These are phyloP conservation scores for Cotesia chilonis DNA, from an alignment of 1,140 invertebrate species.

Conservation along the genomic window DNA sequence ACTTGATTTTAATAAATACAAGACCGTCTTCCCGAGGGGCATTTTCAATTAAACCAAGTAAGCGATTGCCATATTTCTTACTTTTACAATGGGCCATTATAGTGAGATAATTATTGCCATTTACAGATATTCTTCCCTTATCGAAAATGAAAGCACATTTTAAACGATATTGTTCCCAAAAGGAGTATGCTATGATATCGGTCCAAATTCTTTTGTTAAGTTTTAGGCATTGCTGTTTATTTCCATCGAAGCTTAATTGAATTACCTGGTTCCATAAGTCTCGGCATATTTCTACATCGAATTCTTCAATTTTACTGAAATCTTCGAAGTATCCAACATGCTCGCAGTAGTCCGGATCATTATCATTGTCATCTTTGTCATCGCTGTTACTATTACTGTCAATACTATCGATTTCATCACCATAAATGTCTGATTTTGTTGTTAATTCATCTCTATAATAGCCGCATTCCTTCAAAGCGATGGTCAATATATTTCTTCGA, in stretches of 20 bases:
- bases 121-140: not conserved
- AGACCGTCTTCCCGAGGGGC: not conserved
- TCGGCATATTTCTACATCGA: too few relatives aligned
- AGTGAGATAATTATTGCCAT: not conserved
- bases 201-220: not conserved
- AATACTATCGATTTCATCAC: not conserved
- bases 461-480: not conserved
- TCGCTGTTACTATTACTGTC: not conserved
- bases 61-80: not conserved
- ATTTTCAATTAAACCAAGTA: not conserved
- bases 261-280: not conserved
- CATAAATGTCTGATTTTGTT: not conserved
- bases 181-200: not conserved
- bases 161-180: constrained; percentile 13
- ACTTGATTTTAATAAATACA: constrained; percentile 1
- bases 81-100: not conserved
- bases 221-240: not conserved
- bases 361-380: not conserved
- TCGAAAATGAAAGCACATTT: constrained; percentile 5
- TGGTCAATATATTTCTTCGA: constrained; percentile 1
- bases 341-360: not conserved
- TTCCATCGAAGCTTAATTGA: not conserved
- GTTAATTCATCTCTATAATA: not conserved
- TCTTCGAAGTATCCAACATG: not conserved
- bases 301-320: not conserved